These are phyloP conservation scores for Engystomops pustulosus DNA, from an alignment of 2,113 vertebrate species.

Conservation along the genomic window DNA sequence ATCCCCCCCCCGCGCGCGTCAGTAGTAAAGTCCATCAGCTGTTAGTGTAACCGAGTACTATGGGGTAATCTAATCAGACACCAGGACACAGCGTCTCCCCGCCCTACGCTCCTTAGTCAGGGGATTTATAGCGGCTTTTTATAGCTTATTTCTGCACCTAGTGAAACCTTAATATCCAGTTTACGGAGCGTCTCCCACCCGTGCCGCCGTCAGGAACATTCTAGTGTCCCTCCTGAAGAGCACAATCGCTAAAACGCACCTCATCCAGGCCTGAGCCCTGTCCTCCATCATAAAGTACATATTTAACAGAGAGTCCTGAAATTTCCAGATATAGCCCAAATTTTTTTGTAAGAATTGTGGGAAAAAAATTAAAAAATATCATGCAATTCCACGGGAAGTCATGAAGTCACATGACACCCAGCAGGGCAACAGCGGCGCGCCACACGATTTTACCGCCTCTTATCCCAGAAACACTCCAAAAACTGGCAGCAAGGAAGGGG, in stretches of 20 bases:
- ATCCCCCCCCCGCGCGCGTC: neutral
- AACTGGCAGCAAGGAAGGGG: no score
- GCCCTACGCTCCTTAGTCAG: neutral
- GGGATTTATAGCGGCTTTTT: conserved; percentile 21
- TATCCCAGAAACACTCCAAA: neutral
- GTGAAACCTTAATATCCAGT: conserved; percentile 9
- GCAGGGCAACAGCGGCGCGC: no score
- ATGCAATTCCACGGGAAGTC: no score
- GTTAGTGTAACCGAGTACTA: neutral
- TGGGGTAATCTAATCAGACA: neutral
- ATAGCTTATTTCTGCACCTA: neutral
- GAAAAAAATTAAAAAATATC: no score
- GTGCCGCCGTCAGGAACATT: neutral
- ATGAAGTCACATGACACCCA: no score
- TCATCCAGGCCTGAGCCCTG: no score
- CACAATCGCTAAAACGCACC: no score
- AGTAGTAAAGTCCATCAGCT: neutral
- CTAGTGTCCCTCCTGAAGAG: neutral
- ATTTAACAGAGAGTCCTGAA: no score
- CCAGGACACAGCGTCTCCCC: neutral
- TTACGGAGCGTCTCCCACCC: neutral
- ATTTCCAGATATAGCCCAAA: no score
- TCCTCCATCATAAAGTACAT: neutral
- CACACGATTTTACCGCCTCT: no score
- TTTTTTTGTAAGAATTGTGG: no score